Conservation (phyloP, 30 jellyfish, hydroid and myxozoan genomes). For the Aurelia sp. region DNA sequence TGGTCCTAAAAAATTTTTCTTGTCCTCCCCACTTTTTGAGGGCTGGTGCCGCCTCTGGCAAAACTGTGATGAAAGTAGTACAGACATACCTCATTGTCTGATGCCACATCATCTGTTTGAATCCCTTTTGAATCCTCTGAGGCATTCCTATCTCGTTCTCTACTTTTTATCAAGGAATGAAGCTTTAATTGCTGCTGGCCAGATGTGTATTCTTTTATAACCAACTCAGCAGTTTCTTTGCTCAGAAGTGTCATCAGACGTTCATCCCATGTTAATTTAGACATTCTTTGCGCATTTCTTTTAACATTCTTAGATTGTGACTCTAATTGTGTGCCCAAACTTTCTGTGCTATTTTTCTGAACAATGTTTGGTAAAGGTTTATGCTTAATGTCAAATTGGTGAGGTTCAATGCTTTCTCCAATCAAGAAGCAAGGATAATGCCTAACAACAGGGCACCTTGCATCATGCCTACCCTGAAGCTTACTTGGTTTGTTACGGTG, state of each 20-base stretch:
- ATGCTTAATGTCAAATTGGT: background rate
- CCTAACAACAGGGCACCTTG: constrained; percentile 57
- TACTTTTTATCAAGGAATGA: background rate
- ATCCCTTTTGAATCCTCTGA: background rate
- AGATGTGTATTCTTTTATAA: constrained; percentile 68
- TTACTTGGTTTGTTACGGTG: background rate
- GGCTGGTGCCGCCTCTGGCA: no score
- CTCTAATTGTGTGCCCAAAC: background rate
- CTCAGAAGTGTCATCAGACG: constrained; percentile 69
- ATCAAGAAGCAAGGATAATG: constrained; percentile 69
- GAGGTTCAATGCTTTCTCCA: background rate
- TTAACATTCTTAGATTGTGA: background rate
- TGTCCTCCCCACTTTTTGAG: no score
- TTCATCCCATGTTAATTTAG: constrained; percentile 82
- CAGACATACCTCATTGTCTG: background rate
- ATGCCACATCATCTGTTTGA: background rate
- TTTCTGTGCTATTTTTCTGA: background rate
- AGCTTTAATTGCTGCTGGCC: constrained; percentile 53
- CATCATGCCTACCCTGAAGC: constrained; percentile 67
- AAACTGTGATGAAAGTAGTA: no score
- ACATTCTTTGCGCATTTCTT: background rate
- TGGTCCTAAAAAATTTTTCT: no score
- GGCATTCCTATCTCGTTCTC: background rate
- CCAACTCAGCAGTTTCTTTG: constrained; percentile 83
- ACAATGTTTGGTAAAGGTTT: constrained; percentile 40